Base-by-base conservation (phyloP, 2,113 vertebrate genomes). In the Chaetodon auriga region DNA sequence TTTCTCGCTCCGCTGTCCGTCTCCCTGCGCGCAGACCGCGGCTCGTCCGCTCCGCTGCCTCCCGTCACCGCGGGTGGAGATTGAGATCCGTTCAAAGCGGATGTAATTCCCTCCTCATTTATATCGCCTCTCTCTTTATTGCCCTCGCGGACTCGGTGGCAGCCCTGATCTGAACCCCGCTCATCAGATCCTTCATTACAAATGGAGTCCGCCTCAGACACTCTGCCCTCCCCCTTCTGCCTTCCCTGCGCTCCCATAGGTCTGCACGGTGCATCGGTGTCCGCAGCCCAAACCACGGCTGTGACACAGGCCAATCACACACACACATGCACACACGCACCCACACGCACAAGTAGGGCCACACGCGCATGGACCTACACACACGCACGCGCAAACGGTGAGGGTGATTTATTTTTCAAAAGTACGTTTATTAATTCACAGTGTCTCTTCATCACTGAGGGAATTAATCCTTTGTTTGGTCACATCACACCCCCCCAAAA, bases 181-280 rank as follows among this genome's bases (percentile, higher is more conserved):
- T 81, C 81, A 70, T 76, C 90, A 82, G 82, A 79, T 85, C 82
- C 53, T 86, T 90, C 83, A 78, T 89, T 88, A 89, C 90, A 87
- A 93, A 93, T 92, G 90, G 84, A 90, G 87, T 85, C 86, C 86
- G 80, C 78, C 82, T 90, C 70, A 51, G 74, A 58, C 79, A 7
- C 58, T 81, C 61, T 21, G 80, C 87, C 92, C 90, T 89, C 84
- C 91, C 89, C 80, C 85, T 70, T 48, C 69, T 55, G 77, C 46
- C 51, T 14, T 23, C 61, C 51, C 91, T 49, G 85, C 66, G 46
- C 82, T 83, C 73, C 81, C 83, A 92, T 93, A 90, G 93, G 92
- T 88, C 85, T 76, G 83, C 74, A 14, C 51, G 5, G 75, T 60
- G 81, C 84, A 63, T 80, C 53, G 78, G 77, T 38, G 55, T 87